Percentiles rank a stretch among this genome's conserved stretches.
phyloP scores from a whole-genome alignment of 2,113 vertebrate genomes.

The Cyprinodon brontotheroides region DNA sequence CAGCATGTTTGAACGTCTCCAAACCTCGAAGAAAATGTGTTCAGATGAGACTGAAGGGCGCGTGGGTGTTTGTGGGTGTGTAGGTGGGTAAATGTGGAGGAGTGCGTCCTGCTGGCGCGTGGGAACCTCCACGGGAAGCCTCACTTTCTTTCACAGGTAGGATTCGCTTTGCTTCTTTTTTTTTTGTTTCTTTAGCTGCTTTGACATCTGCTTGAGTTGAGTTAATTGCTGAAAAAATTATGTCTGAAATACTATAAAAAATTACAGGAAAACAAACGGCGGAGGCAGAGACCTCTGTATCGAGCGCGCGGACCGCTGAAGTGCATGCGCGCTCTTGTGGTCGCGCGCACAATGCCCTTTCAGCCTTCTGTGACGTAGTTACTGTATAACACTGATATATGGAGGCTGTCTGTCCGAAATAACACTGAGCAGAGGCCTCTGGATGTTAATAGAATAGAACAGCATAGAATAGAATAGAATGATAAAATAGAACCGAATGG shows the following conservation, averaged over 20 bases:
- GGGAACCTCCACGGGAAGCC: slow-evolving; percentile 46
- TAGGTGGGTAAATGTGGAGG: slow-evolving; percentile 3
- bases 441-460: too few species aligned
- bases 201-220: background rate
- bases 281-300: slow-evolving; percentile 21
- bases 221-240: background rate
- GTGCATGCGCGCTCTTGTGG: slow-evolving; percentile 47
- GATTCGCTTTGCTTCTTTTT: slow-evolving; percentile 13
- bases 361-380: slow-evolving; percentile 2
- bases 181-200: slow-evolving; percentile 4
- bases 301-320: slow-evolving; percentile 21
- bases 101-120: background rate
- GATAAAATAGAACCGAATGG: too few species aligned
- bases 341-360: slow-evolving; percentile 12
- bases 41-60: slow-evolving; percentile 50
- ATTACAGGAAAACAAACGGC: background rate
- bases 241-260: slow-evolving; percentile 26
- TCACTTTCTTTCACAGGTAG: slow-evolving; percentile 53
- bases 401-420: background rate
- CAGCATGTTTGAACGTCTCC: slow-evolving; percentile 67
- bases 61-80: slow-evolving; percentile 11
- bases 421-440: background rate
- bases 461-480: too few species aligned
- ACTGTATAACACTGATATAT: background rate
- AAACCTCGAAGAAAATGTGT: slow-evolving; percentile 65